Evolutionary conservation across 2,888 invertebrate genomes (phyloP), one percentile per base, ranked within the genome.

Genomic region (Apodemia duryi): DNA sequence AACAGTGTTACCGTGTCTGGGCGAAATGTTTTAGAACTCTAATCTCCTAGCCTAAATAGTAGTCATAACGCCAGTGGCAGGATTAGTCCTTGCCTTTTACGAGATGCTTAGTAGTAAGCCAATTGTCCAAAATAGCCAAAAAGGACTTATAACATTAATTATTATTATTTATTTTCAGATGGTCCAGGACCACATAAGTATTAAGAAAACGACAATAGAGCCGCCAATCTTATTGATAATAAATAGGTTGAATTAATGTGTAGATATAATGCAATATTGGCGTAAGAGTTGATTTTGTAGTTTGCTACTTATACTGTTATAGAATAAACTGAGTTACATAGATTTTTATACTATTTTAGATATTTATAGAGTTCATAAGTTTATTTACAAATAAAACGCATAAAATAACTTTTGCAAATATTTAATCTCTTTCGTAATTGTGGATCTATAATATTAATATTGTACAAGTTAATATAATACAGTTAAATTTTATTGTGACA

Each of bases 391-490:
- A 88, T 84, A 84, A 91, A 92, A 89, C 87, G 74, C 72, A 75
- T 62, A 80, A 79, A 79, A 79, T 86, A 92, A 91, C 92, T 92
- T 92, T 92, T 92, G 92, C 92, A 92, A 92, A 92, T 92, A 92
- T 92, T 92, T 92, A 92, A 91, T 92, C 91, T 91, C 87, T 92
- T 91, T 92, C 85, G 91, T 92, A 92, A 92, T 92, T 88, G 92
- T 92, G 92, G 90, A 91, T 92, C 92, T 92, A 91, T 92, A 91
- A 74, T 92, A 90, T 91, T 89, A 88, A 90, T 91, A 91, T 91
- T 88, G 91, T 91, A 91, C 91, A 91, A 88, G 87, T 90, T 13
- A 86, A 88, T 89, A 90, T 90, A 84, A 86, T 90, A 90, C 90
- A 91, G 81, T 87, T 84, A 85, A 82, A 83, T 80, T 82, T 84